Base-by-base conservation (phyloP, 2,797 vertebrate genomes). In the Sparus aurata region DNA sequence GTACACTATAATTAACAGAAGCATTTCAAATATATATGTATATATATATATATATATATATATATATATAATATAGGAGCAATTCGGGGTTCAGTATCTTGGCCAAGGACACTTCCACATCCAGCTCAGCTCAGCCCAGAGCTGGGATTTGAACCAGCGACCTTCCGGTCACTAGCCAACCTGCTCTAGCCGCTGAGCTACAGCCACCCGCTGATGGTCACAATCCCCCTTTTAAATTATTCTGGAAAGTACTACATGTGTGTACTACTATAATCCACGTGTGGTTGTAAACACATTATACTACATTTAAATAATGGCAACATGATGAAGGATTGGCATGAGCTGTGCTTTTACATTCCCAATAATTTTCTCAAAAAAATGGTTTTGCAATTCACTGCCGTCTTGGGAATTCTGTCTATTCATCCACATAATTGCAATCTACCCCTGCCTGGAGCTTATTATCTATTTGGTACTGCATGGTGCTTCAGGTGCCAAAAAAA, bases 321-420 rank as follows among this genome's bases (percentile, higher is more conserved):
- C 17, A 50, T 52, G 22, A 50, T 11, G 69, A 65, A 20, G 38
- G 4, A 71, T 5, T 59, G 38, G 38, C 53, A 57, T 25, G 41
- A 64, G 20, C 27, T 20, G 25, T 59, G 23, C n/a, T 46, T 25
- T 16, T 6, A 41, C 66, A 46, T 45, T 75, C 12, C n/a, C 23
- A 2, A 64, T 50, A 1, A 54, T 55, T 47, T 2, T 49, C 41
- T 2, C 16, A 71, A 63, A 54, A 34, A 49, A 49, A n/a, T 23
- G 15, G 25, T 49, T 58, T 55, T 5, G 45, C 45, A 49, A 20
- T 49, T 49, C 17, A 20, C 47, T 20, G 47, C 18, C 2, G 8
- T 17, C 47, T 49, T 49, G n/a, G 23, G 23, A 61, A n/a, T 83
- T 74, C 30, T 15, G 17, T 59, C 55, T 25, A 43, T 61, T 74